Evolutionary conservation across 2,113 vertebrate genomes (phyloP), one percentile per base, ranked within the genome.

Genomic region (Oxygymnocypris stewartii): DNA sequence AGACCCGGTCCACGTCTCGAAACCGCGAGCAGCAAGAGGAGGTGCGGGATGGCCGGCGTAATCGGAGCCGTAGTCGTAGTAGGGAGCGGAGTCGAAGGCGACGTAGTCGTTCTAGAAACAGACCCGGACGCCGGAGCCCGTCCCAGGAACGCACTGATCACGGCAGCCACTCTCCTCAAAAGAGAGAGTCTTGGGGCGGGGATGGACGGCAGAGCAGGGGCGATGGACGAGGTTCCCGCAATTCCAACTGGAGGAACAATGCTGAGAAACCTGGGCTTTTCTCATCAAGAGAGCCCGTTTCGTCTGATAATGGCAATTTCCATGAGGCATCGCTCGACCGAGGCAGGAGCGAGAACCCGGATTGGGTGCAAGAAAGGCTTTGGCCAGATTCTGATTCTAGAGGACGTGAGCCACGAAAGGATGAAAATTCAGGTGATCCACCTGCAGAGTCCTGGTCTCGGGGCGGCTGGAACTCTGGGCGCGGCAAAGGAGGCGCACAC

Each of bases 341-440:
- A 84, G 84, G 86, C 77, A 95, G 93, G 88, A 95, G 93, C 16
- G 96, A 97, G 13, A 97, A 97, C 89, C 97, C 97, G 1, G 97
- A 93, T 63, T 99, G 98, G 98, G 94, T 98, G 20, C 96, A 94
- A 51, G 98, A 99, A 92, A 96, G 94, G 93, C 95, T 93, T 77
- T 95, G 96, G 78, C 88, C 92, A 1, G 91, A 93, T 2, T 92
- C 93, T 12, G 96, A 97, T 49, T 76, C 84, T 84, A 94, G 93
- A 91, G 96, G 89, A 88, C 95, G 95, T 90, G 95, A 96, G 51
- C 90, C 95, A 18, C 95, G 94, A 0, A 96, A 95, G 95, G 96
- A 97, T 80, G 97, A 98, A 42, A 88, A 90, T 35, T 92, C 93
- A 82, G 94, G 93, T n/a, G 96, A 96, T 78, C 91, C 90, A 89